Evolutionary conservation across 2,797 vertebrate species (phyloP).

Genomic region (Brachymystax lenok): DNA sequence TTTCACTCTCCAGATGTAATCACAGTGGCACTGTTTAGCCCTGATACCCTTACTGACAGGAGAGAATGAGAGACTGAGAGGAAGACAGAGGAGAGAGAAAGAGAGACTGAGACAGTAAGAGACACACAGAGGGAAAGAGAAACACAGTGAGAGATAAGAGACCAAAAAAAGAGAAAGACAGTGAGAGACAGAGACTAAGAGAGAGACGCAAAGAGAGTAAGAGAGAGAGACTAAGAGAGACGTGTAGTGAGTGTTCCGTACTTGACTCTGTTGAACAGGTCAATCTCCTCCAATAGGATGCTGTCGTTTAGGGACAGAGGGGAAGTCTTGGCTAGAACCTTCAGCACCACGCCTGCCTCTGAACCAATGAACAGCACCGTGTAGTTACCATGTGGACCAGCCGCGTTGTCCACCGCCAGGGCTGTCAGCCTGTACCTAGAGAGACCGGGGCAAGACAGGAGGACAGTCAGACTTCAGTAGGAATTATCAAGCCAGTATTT

Average conservation of each 20-base stretch:
- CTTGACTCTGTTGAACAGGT: conserved; percentile 95
- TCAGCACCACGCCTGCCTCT: conserved; percentile 92
- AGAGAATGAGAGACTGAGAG: not conserved
- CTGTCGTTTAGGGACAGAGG: conserved; percentile 89
- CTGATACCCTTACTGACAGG: not conserved
- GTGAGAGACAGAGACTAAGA: not conserved
- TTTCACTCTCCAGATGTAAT: not conserved
- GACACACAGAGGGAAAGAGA: no score
- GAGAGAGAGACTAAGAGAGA: not conserved
- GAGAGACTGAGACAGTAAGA: no score
- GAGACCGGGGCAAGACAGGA: not conserved
- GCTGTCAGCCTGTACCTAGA: conserved; percentile 91
- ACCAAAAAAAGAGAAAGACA: not conserved
- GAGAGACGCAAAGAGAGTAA: not conserved
- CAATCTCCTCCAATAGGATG: conserved; percentile 95
- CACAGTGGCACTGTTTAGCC: not conserved
- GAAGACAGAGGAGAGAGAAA: no score
- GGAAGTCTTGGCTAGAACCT: conserved; percentile 93
- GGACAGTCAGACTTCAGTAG: not conserved
- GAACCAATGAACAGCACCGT: conserved; percentile 96
- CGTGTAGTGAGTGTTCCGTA: conserved; percentile 57
- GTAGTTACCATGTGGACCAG: conserved; percentile 93
- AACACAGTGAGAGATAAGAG: not conserved
- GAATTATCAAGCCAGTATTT: not conserved
- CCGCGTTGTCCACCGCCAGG: conserved; percentile 88